Conservation (phyloP, 2,797 vertebrate genomes). For the Karalla daura region DNA sequence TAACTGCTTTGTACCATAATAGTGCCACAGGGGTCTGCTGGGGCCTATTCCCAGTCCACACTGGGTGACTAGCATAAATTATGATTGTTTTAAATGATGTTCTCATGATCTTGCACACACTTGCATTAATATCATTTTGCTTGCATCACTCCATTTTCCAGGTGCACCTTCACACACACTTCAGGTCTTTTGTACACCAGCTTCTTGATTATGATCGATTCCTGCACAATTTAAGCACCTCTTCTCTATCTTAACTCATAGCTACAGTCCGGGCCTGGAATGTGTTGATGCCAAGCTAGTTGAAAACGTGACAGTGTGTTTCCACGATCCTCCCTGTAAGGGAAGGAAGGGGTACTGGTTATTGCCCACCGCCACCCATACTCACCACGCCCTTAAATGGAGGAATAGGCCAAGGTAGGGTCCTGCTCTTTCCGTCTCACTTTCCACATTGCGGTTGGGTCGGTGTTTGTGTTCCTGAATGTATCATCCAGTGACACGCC, state of each 20-base stretch:
- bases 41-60: too few species aligned
- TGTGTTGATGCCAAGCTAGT: slow-evolving; percentile 35
- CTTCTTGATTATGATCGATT: too few species aligned
- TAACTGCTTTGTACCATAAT: too few species aligned
- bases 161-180: too few species aligned
- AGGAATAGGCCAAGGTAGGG: slow-evolving; percentile 64
- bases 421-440: slow-evolving; percentile 58
- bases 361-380: slow-evolving; percentile 46
- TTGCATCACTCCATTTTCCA: too few species aligned
- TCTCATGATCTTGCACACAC: too few species aligned
- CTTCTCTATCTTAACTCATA: not conserved
- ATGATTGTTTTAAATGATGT: too few species aligned
- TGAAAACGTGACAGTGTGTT: slow-evolving; percentile 49
- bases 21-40: too few species aligned
- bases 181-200: too few species aligned
- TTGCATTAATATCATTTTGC: too few species aligned
- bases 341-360: slow-evolving; percentile 77
- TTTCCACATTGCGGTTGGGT: slow-evolving; percentile 57
- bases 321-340: slow-evolving; percentile 77
- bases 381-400: slow-evolving; percentile 68
- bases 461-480: slow-evolving; percentile 59
- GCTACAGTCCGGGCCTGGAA: slow-evolving; percentile 9
- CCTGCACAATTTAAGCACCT: not conserved
- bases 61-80: too few species aligned
- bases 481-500: slow-evolving; percentile 25